A percentile compares a stretch with the other conserved stretches of the same genome.
Conservation (phyloP, 2,797 vertebrate species). For the Spheniscus humboldti region DNA sequence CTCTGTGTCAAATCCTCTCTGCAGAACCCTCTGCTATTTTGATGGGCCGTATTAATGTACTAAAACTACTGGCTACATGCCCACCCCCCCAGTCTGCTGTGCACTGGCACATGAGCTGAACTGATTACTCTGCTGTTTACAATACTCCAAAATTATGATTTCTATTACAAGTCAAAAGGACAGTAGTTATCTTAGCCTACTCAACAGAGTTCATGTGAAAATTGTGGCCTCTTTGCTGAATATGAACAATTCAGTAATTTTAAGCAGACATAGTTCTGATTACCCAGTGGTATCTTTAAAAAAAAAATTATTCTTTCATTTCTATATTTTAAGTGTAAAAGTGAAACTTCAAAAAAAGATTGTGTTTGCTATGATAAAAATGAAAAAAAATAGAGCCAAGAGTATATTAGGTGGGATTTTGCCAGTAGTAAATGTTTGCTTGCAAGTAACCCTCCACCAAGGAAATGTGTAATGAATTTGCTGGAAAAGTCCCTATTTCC, state of each 20-base stretch:
- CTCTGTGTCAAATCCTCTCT: neutral
- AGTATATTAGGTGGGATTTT: neutral
- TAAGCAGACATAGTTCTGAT: neutral
- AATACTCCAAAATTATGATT: neutral
- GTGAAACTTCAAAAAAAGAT: neutral
- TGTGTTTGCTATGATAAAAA: neutral
- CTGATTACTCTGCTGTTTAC: neutral
- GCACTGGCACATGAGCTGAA: neutral
- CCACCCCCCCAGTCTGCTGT: neutral
- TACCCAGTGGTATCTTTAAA: neutral
- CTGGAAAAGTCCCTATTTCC: neutral
- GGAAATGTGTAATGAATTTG: neutral
- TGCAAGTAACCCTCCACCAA: neutral
- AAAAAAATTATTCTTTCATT: neutral
- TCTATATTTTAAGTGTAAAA: neutral
- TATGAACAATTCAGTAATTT: neutral
- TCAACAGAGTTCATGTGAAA: neutral
- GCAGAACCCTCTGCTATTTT: neutral
- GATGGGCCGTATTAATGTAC: neutral
- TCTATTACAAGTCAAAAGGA: neutral
- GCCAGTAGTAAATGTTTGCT: neutral
- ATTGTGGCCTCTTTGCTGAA: neutral
- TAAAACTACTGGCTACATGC: neutral
- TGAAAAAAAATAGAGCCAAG: neutral
- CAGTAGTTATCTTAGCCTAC: neutral